Conservation (phyloP, 1,140 invertebrate genomes). For the Scylla paramamosain region DNA sequence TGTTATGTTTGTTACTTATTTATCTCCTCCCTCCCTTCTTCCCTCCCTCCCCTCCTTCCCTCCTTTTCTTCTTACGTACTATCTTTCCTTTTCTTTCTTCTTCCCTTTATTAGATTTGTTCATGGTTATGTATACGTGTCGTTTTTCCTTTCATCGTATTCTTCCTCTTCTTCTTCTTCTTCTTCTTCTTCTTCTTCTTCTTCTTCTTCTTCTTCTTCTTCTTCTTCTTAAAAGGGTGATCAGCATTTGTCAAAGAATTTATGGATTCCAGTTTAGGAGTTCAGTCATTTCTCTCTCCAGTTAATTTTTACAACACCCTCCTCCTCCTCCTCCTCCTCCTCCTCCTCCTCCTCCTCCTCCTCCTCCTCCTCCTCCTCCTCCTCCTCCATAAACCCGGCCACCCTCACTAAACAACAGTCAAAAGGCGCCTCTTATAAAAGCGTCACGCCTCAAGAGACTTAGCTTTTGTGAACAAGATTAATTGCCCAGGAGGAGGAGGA, state of each 20-base stretch:
- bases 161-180: not conserved
- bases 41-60: conserved; percentile 1
- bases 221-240: not conserved
- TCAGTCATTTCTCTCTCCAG: not conserved
- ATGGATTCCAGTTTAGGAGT: not conserved
- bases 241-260: no score
- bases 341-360: no score
- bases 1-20: not conserved
- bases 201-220: no score
- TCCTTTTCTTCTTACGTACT: not conserved
- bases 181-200: no score
- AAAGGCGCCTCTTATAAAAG: not conserved
- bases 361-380: not conserved
- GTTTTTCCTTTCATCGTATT: not conserved
- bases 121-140: no score
- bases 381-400: not conserved
- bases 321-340: no score
- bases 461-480: conserved; percentile 32
- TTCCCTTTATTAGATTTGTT: no score
- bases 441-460: not conserved
- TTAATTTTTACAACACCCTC: conserved; percentile 49
- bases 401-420: conserved; percentile 21
- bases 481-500: conserved; percentile 24
- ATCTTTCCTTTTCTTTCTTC: not conserved
- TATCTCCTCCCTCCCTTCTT: not conserved